phyloP scores from a whole-genome alignment of 2,888 invertebrate genomes.

The Gymnoscelis rufifasciata region DNA sequence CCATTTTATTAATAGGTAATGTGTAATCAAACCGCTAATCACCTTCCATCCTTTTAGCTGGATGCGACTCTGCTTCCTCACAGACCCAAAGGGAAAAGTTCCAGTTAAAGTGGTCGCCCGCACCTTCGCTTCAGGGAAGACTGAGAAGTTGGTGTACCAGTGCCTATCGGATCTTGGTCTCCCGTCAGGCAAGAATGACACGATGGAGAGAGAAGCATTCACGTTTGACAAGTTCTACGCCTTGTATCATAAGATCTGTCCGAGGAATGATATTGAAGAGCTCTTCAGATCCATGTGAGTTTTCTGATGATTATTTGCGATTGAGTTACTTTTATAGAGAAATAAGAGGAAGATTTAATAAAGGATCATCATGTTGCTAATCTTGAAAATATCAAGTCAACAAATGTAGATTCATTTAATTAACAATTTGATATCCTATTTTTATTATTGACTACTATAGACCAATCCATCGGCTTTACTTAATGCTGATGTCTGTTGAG shows the following conservation, averaged over 20 bases:
- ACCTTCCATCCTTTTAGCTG: slow-evolving; percentile 85
- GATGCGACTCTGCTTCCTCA: slow-evolving; percentile 97
- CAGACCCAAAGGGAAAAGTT: slow-evolving; percentile 96
- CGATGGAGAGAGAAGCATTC: slow-evolving; percentile 95
- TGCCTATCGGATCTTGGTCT: slow-evolving; percentile 95
- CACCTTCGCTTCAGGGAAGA: slow-evolving; percentile 99
- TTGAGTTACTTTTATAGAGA: too few relatives aligned
- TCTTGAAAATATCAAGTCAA: too few relatives aligned
- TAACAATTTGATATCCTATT: too few relatives aligned
- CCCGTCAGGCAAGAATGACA: slow-evolving; percentile 96
- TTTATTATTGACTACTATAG: too few relatives aligned
- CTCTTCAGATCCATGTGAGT: slow-evolving; percentile 97
- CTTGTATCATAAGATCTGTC: slow-evolving; percentile 98
- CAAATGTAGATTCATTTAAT: too few relatives aligned
- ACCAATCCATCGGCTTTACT: too few relatives aligned
- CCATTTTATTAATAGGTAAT: too few relatives aligned
- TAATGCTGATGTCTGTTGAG: too few relatives aligned
- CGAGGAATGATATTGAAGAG: slow-evolving; percentile 98
- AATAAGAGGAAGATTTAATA: too few relatives aligned
- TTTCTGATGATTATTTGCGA: background rate
- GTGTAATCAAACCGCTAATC: slow-evolving; percentile 25
- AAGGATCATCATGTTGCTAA: too few relatives aligned
- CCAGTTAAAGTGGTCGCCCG: slow-evolving; percentile 97
- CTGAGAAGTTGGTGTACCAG: slow-evolving; percentile 98
- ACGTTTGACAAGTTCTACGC: slow-evolving; percentile 99